phyloP scores from a whole-genome alignment of 2,797 vertebrate genomes.

The Glyptemys insculpta region DNA sequence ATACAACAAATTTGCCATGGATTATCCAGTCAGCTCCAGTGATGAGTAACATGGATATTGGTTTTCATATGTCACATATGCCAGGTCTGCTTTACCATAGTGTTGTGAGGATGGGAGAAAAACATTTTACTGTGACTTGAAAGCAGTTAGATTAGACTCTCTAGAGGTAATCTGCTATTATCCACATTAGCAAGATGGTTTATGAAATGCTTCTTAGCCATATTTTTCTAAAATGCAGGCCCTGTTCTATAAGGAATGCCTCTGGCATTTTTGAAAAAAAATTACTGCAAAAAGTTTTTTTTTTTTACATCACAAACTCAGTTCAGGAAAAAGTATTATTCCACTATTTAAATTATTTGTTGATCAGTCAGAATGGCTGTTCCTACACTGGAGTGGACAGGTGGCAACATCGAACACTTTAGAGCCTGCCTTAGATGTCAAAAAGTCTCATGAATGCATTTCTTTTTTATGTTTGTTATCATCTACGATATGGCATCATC shows the following conservation, averaged over 20 bases:
- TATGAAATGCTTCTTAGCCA: neutral
- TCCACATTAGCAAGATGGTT: rapidly evolving
- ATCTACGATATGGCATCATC: neutral
- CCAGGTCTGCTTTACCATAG: neutral
- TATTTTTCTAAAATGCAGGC: neutral
- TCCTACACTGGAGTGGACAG: neutral
- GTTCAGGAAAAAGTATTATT: neutral
- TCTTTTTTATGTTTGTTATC: neutral
- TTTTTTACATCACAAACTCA: neutral
- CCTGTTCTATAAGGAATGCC: neutral
- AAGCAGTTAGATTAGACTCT: neutral
- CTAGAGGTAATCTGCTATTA: rapidly evolving
- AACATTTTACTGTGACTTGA: neutral
- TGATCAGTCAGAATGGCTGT: neutral
- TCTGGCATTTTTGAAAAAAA: neutral
- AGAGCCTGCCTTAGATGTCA: neutral
- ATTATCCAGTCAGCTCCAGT: neutral
- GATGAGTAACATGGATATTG: rapidly evolving
- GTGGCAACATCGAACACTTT: neutral
- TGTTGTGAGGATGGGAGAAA: rapidly evolving
- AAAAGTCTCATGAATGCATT: neutral
- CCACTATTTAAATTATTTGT: neutral
- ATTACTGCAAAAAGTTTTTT: neutral
- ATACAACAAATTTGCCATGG: neutral
- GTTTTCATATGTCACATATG: neutral